Base-by-base conservation (phyloP, 2,113 vertebrate genomes). In the Passer domesticus region DNA sequence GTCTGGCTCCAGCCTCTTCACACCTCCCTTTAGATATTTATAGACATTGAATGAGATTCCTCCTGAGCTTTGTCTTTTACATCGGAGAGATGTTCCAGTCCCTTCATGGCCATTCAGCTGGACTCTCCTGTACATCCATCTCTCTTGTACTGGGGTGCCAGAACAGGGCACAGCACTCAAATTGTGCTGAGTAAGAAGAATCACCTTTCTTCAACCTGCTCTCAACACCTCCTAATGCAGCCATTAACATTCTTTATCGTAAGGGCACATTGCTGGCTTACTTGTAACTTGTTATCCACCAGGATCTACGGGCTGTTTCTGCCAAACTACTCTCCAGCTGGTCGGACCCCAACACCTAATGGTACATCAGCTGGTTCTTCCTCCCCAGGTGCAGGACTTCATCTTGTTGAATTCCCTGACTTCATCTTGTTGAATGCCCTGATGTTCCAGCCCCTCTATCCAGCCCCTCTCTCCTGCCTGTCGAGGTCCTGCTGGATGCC, bases 261-360 rank as follows among this genome's bases (percentile, higher is more conserved):
- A 35, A 79, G 49, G 35, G 16, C 41, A 41, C 20, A 5, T 41
- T 63, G 7, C 35, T 83, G 28, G 10, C 47, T 79, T 22, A 11
- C 11, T 21, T 68, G 37, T 12, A 30, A 10, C 60, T 47, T 62
- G 33, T 25, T 62, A 37, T 72, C 27, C n/a, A 66, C 19, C 41
- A 60, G 44, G 23, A 55, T 35, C 17, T 15, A 3, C 12, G 50
- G 46, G 14, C 15, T 33, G 21, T 56, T 77, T 55, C 58, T 69
- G 30, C n/a, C 22, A 63, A 37, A 47, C 37, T 79, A 0, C 17
- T 52, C 19, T 58, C n/a, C 39, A 64, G 44, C 20, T 35, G 9
- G 6, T 52, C 0, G 0, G 55, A 33, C 37, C 16, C 4, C 30
- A 68, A 0, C 14, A 33, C 5, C 0, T 33, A 47, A 41, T 37